These are phyloP conservation scores for Lacerta agilis DNA, from an alignment of 2,797 vertebrate species.

Conservation along the genomic window DNA sequence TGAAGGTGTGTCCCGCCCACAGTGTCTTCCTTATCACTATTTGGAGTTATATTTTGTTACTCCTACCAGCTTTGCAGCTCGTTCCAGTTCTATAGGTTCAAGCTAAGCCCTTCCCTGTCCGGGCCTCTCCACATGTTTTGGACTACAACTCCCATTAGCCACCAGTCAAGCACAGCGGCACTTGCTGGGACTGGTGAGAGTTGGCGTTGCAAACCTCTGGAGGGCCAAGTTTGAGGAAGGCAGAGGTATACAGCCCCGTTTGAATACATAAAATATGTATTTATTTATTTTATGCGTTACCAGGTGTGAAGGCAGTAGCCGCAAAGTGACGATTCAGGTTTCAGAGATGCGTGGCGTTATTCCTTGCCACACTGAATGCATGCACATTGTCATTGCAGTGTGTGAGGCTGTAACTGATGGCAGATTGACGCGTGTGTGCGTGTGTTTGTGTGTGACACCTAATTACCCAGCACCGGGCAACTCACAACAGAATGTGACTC, in stretches of 20 bases:
- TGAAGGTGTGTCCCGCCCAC: neutral
- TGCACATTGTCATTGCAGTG: neutral
- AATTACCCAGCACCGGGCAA: neutral
- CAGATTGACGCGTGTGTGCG: neutral
- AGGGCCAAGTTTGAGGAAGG: no score
- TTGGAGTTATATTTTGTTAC: neutral
- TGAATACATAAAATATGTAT: neutral
- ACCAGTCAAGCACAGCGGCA: no score
- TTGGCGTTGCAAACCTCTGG: no score
- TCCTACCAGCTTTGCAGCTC: neutral
- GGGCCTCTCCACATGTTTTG: no score
- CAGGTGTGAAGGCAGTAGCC: neutral
- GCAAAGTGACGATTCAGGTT: neutral
- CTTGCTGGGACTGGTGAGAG: no score
- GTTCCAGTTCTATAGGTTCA: neutral
- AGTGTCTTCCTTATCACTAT: neutral
- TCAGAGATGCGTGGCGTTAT: neutral
- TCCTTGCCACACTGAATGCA: neutral
- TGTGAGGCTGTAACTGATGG: neutral
- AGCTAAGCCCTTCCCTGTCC: no score
- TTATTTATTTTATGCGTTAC: neutral
- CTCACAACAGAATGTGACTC: neutral
- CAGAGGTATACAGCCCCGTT: neutral
- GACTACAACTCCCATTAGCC: no score
- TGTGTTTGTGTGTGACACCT: neutral